Conservation (phyloP, 2,113 vertebrate species). For the Limanda limanda region DNA sequence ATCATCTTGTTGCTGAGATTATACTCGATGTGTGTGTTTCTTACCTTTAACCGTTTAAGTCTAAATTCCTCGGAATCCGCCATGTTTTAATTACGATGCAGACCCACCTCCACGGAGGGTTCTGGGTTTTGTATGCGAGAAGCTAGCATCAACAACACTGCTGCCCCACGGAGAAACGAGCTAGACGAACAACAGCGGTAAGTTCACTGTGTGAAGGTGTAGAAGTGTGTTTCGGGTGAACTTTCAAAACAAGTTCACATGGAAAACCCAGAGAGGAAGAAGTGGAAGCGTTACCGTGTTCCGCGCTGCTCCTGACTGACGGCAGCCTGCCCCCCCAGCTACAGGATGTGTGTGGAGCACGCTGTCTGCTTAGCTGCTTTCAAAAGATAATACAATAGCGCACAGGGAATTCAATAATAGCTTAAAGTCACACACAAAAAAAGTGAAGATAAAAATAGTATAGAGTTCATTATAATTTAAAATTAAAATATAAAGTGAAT, state of each 20-base stretch:
- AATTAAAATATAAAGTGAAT: no score
- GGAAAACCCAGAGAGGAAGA: neutral
- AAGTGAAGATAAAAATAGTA: no score
- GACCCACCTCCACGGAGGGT: conserved; percentile 12
- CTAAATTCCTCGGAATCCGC: conserved; percentile 77
- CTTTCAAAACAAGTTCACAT: no score
- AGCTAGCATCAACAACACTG: neutral
- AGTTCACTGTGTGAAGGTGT: neutral
- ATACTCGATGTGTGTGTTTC: neutral
- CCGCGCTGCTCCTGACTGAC: neutral
- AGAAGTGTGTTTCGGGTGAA: neutral
- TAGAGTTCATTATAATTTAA: no score
- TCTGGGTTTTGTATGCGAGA: neutral
- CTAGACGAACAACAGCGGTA: neutral
- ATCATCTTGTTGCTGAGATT: rapidly evolving
- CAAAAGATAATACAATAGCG: no score
- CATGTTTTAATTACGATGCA: conserved; percentile 79
- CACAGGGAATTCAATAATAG: no score
- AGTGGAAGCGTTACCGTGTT: neutral
- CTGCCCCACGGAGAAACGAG: neutral
- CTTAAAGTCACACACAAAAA: no score
- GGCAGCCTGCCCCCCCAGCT: neutral
- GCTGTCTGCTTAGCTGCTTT: no score
- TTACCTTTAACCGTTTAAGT: conserved; percentile 74
- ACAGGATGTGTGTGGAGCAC: neutral